phyloP scores from a whole-genome alignment of 2,888 invertebrate species.

The Rhaphigaster nebulosa region DNA sequence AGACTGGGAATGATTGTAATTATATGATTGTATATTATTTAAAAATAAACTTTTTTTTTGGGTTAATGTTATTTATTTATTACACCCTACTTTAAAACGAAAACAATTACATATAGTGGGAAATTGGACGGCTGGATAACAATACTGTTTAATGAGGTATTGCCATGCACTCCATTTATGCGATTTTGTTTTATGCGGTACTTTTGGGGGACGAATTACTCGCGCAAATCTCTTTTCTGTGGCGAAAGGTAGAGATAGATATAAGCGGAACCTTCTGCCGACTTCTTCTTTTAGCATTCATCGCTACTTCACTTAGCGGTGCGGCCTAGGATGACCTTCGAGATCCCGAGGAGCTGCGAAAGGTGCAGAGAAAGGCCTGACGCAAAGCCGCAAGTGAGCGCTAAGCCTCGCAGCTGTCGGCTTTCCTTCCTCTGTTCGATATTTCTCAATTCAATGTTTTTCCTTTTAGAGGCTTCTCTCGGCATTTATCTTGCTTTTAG shows the following conservation, averaged over 20 bases:
- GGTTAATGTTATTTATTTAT: too few species aligned
- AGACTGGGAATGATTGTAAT: too few species aligned
- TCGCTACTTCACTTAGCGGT: neutral
- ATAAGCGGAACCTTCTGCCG: neutral
- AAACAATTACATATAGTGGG: too few species aligned
- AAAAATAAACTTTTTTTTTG: too few species aligned
- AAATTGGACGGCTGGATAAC: too few species aligned
- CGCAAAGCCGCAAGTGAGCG: slow-evolving; percentile 16
- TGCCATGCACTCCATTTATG: too few species aligned
- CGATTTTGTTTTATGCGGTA: too few species aligned
- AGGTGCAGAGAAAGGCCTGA: neutral
- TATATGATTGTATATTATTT: too few species aligned
- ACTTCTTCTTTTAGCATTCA: neutral
- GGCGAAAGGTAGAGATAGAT: neutral
- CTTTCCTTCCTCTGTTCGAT: neutral
- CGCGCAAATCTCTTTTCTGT: too few species aligned
- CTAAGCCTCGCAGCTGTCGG: neutral
- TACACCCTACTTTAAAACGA: too few species aligned
- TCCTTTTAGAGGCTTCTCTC: neutral
- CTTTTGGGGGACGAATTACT: too few species aligned
- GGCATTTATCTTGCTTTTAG: neutral
- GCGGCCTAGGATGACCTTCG: neutral
- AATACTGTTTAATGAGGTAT: too few species aligned
- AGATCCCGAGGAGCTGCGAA: neutral
- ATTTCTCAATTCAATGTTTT: slow-evolving; percentile 24